These are phyloP conservation scores for Drosophila sproati DNA, from an alignment of 1,140 invertebrate genomes.

Conservation along the genomic window DNA sequence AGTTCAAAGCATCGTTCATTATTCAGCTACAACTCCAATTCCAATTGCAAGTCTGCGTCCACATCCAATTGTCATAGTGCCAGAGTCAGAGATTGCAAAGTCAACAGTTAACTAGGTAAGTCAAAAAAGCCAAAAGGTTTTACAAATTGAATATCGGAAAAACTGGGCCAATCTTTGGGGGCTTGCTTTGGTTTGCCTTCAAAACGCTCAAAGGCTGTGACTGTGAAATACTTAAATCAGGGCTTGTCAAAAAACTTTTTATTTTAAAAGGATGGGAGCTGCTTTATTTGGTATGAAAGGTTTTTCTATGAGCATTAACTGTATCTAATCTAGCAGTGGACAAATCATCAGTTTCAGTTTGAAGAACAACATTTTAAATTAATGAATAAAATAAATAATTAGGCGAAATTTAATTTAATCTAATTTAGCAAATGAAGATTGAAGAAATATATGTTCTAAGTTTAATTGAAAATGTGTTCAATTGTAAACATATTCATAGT, in stretches of 20 bases:
- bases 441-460: too few species aligned
- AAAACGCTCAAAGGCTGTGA: background rate
- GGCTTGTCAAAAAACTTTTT: background rate
- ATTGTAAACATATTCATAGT: too few species aligned
- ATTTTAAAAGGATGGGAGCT: slow-evolving; percentile 5
- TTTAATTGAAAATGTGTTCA: too few species aligned
- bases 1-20: slow-evolving; percentile 80
- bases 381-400: too few species aligned
- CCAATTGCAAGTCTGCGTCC: slow-evolving; percentile 41
- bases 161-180: slow-evolving; percentile 61
- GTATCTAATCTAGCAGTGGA: too few species aligned
- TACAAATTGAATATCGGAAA: slow-evolving; percentile 62
- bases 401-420: too few species aligned
- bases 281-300: slow-evolving; percentile 2
- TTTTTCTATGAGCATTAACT: background rate
- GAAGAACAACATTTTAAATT: too few species aligned
- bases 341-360: too few species aligned
- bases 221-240: slow-evolving; percentile 9
- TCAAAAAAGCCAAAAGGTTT: slow-evolving; percentile 71
- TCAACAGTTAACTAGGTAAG: slow-evolving; percentile 74
- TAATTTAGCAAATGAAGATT: too few species aligned
- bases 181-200: slow-evolving; percentile 46
- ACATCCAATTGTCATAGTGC: slow-evolving; percentile 37
- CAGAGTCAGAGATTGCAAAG: slow-evolving; percentile 37
- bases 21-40: slow-evolving; percentile 72